phyloP scores from a whole-genome alignment of 2,113 vertebrate species.

The Lepisosteus oculatus region DNA sequence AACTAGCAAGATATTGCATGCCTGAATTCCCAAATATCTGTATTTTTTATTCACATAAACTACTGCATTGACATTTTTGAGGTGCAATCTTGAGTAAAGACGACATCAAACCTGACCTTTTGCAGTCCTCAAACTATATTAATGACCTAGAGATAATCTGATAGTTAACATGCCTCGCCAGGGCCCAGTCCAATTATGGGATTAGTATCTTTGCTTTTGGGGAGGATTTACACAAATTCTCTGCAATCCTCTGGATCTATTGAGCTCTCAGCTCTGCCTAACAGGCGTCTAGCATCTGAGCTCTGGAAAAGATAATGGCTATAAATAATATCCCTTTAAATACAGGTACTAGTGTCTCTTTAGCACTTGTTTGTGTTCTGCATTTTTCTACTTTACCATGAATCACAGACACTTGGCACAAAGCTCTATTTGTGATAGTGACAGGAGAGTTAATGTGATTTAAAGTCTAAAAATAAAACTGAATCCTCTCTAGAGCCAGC shows the following conservation, averaged over 20 bases:
- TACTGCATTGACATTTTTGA: too few relatives aligned
- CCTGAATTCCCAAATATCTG: too few relatives aligned
- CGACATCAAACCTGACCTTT: too few relatives aligned
- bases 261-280: neutral
- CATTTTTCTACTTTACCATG: slow-evolving; percentile 23
- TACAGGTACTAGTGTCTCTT: neutral
- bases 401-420: too few relatives aligned
- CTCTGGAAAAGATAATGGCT: too few relatives aligned
- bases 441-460: too few relatives aligned
- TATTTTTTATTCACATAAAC: too few relatives aligned
- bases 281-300: neutral
- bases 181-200: slow-evolving; percentile 11
- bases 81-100: too few relatives aligned
- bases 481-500: too few relatives aligned
- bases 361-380: slow-evolving; percentile 46
- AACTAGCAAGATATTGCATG: too few relatives aligned
- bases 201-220: slow-evolving; percentile 7
- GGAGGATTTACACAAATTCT: slow-evolving; percentile 4
- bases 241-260: neutral
- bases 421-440: too few relatives aligned
- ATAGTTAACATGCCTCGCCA: neutral
- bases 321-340: neutral
- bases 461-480: too few relatives aligned
- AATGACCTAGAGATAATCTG: slow-evolving; percentile 2
- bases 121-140: neutral